Percentiles rank a stretch among this genome's conserved stretches.
phyloP scores from a whole-genome alignment of 2,113 vertebrate species.

The Carettochelys insculpta region DNA sequence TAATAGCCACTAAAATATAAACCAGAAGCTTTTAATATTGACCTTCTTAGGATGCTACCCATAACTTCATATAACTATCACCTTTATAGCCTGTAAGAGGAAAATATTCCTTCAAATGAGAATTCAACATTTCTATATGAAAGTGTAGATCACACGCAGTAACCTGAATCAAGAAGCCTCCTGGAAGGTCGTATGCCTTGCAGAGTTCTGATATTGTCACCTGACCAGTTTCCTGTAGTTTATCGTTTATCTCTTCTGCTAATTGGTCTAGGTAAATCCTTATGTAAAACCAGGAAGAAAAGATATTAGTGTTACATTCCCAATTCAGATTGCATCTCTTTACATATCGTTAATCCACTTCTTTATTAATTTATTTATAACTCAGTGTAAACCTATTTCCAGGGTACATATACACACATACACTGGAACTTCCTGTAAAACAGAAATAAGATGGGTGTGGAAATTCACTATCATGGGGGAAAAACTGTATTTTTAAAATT shows the following conservation, averaged over 20 bases:
- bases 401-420: not conserved
- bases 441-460: not conserved
- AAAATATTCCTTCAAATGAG: not conserved
- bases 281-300: slow-evolving; percentile 19
- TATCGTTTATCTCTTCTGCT: slow-evolving; percentile 96
- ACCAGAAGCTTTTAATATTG: not conserved
- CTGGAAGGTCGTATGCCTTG: slow-evolving; percentile 92
- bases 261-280: slow-evolving; percentile 90
- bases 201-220: slow-evolving; percentile 92
- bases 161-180: slow-evolving; percentile 93
- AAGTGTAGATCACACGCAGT: slow-evolving; percentile 8
- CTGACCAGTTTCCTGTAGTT: slow-evolving; percentile 93
- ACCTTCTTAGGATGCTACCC: not conserved
- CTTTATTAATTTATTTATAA: not conserved
- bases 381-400: not conserved
- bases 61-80: not conserved
- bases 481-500: not conserved
- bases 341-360: not conserved
- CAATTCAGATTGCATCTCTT: not conserved
- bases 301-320: not conserved
- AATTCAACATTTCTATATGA: not conserved
- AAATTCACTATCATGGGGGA: not conserved
- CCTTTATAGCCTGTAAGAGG: not conserved
- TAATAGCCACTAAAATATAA: not conserved
- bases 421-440: not conserved